phyloP scores from a whole-genome alignment of 2,113 vertebrate genomes.

The Cheirogaleus medius region DNA sequence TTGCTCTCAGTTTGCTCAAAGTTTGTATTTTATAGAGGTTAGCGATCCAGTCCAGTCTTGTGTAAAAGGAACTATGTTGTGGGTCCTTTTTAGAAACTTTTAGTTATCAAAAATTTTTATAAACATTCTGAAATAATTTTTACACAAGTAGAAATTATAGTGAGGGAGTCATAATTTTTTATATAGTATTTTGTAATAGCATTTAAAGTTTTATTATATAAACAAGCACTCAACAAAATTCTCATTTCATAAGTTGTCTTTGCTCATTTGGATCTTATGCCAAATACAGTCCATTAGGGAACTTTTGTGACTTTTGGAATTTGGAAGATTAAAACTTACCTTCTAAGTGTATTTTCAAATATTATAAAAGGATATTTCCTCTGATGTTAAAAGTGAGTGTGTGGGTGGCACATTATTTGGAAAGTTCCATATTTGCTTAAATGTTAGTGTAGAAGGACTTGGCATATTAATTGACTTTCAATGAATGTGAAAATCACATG shows the following conservation, averaged over 20 bases:
- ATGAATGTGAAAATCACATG: neutral
- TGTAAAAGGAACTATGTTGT: neutral
- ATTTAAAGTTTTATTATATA: conserved; percentile 21
- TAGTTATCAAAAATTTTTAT: conserved; percentile 12
- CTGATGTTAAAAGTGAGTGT: neutral
- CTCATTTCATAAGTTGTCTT: neutral
- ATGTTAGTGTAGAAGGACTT: neutral
- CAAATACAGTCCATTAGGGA: conserved; percentile 15
- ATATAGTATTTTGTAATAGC: neutral
- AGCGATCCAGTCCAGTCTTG: neutral
- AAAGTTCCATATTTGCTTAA: neutral
- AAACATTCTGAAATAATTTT: neutral
- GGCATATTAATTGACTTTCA: neutral
- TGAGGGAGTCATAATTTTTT: neutral
- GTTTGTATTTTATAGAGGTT: neutral
- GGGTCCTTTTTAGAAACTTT: conserved; percentile 35
- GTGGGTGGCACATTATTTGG: neutral
- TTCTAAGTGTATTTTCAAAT: conserved; percentile 46
- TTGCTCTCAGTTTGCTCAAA: neutral
- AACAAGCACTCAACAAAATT: neutral
- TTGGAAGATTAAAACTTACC: conserved; percentile 32
- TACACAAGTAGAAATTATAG: neutral
- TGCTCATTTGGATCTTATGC: conserved; percentile 10
- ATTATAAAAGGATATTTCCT: conserved; percentile 8
- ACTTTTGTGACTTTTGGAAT: neutral